Conservation (phyloP, 1,140 invertebrate genomes). For the Anastatus disparis region DNA sequence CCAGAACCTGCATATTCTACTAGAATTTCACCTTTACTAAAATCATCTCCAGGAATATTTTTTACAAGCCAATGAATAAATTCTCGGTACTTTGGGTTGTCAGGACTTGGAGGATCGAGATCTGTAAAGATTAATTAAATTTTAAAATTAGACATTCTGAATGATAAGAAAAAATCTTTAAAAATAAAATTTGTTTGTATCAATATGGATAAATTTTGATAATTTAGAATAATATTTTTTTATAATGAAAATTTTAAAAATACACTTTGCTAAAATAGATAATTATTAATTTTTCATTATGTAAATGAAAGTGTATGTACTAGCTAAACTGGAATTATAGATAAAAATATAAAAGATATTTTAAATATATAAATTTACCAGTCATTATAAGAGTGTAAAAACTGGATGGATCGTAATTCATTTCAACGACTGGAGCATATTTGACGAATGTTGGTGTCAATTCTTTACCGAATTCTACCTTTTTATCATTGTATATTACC, state of each 20-base stretch:
- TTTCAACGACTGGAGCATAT: constrained; percentile 65
- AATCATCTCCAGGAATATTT: constrained; percentile 84
- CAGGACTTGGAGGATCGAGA: constrained; percentile 88
- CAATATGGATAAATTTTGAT: too few relatives aligned
- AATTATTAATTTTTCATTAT: too few relatives aligned
- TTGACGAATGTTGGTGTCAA: constrained; percentile 65
- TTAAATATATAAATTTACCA: too few relatives aligned
- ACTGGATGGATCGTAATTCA: constrained; percentile 68
- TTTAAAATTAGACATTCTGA: too few relatives aligned
- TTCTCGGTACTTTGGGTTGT: constrained; percentile 81
- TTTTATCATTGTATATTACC: constrained; percentile 60
- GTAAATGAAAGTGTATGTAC: too few relatives aligned
- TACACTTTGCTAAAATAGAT: too few relatives aligned
- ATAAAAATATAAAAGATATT: too few relatives aligned
- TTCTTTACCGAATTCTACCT: constrained; percentile 67
- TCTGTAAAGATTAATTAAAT: constrained; percentile 71
- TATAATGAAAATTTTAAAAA: too few relatives aligned
- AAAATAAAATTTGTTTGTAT: too few relatives aligned
- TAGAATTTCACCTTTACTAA: constrained; percentile 78
- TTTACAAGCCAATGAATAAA: constrained; percentile 93
- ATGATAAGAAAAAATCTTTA: too few relatives aligned
- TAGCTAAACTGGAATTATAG: too few relatives aligned
- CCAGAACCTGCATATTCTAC: constrained; percentile 87
- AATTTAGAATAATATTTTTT: too few relatives aligned
- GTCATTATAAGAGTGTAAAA: constrained; percentile 85